Base-by-base conservation (phyloP, 2,888 invertebrate species). In the Malacosoma neustria region DNA sequence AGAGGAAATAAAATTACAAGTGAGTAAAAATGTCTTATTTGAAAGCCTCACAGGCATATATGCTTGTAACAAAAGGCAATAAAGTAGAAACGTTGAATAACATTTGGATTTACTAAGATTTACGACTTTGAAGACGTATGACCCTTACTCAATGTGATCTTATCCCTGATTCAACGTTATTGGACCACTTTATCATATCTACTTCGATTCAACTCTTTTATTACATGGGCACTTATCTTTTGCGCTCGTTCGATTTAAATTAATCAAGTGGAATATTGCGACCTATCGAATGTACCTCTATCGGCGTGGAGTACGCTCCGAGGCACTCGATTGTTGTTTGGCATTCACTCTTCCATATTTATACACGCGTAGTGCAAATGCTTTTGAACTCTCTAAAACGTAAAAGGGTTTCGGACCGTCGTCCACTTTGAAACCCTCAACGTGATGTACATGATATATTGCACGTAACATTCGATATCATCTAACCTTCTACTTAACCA, bases 231-330 rank as follows among this genome's bases (percentile, higher is more conserved):
- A 22, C 29, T 39, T 40, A 49, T 46, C 49, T 49, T 48, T 44
- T 45, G 44, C 45, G 41, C 48, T 46, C 43, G 44, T 48, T 46
- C 43, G 44, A 48, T 53, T 51, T 51, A 60, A 64, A 67, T 66
- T 60, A 67, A 64, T 69, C 61, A 65, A 57, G 54, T 53, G 54
- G 56, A 64, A 61, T 58, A 59, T 63, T 60, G 57, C 58, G 57
- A 61, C 58, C 54, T 52, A 58, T 58, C 51, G 42, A 51, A 45
- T 52, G 45, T 48, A 51, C 54, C 57, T 55, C 47, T 51, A 48
- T 43, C 39, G 37, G 45, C 56, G 54, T 54, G 54, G 48, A 42
- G 48, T 43, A 48, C 45, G 41, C 49, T 54, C 53, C 52, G 42
- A 42, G 51, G 56, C 48, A 46, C 54, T 51, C 45, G 46, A 55